A percentile compares a stretch with the other conserved stretches of the same genome.
These are phyloP conservation scores for Nymphicus hollandicus DNA, from an alignment of 2,113 vertebrate genomes.

Conservation along the genomic window DNA sequence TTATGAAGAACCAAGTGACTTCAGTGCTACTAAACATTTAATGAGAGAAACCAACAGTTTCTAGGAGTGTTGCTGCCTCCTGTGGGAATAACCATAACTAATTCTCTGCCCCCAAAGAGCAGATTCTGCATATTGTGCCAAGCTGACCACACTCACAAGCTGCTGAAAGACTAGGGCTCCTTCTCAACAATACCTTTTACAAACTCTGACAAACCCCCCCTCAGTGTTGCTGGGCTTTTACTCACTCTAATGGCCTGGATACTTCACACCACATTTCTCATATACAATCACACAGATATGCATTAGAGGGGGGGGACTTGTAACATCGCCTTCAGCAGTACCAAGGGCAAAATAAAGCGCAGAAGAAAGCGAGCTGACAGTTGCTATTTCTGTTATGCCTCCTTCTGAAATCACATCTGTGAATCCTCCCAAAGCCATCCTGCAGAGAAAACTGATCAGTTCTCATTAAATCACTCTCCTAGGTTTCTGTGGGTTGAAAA, in stretches of 20 bases:
- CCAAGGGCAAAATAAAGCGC: neutral
- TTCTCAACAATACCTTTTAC: neutral
- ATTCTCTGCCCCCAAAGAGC: neutral
- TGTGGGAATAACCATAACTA: neutral
- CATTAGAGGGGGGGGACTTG: neutral
- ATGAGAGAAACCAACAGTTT: slow-evolving; percentile 31
- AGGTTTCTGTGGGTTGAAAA: neutral
- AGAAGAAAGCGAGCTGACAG: slow-evolving; percentile 10
- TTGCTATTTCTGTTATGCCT: slow-evolving; percentile 15
- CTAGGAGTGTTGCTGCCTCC: neutral
- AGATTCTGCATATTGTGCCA: neutral
- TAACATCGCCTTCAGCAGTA: neutral
- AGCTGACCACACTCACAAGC: neutral
- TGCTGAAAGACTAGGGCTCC: neutral
- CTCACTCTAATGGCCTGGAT: neutral
- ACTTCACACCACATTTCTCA: slow-evolving; percentile 28
- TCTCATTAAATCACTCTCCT: neutral
- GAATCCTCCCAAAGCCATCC: neutral
- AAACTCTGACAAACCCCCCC: neutral
- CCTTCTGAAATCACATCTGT: neutral
- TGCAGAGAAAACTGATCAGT: neutral
- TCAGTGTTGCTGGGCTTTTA: neutral
- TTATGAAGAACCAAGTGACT: slow-evolving; percentile 31
- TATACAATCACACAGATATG: neutral
- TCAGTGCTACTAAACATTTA: slow-evolving; percentile 31